phyloP scores from a whole-genome alignment of 2,888 invertebrate genomes.

The Cancer borealis region DNA sequence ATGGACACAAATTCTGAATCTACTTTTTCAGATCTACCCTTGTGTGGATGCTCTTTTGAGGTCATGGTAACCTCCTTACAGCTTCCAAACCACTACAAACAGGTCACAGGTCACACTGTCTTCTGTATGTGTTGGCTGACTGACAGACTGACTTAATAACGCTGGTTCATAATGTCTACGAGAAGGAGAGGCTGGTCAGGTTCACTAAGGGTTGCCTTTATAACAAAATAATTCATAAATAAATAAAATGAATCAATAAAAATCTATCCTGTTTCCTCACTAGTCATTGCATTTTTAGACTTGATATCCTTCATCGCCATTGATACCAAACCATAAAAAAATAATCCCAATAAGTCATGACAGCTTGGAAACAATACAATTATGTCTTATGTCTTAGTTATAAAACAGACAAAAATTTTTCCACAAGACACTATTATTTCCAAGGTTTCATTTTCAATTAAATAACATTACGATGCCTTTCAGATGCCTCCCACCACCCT shows the following conservation, averaged over 20 bases:
- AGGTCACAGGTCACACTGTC: neutral
- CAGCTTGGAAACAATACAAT: neutral
- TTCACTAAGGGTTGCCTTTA: neutral
- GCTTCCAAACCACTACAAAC: neutral
- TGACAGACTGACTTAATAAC: too few relatives aligned
- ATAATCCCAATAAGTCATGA: neutral
- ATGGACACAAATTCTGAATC: neutral
- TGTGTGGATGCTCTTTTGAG: neutral
- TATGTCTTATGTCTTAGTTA: neutral
- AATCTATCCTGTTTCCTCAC: neutral
- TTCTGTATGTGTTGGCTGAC: neutral
- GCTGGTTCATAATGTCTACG: neutral
- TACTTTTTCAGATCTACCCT: neutral
- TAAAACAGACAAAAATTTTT: neutral
- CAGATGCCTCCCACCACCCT: neutral
- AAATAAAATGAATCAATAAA: neutral
- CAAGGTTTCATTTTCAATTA: neutral
- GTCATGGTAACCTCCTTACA: neutral
- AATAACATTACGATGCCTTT: neutral
- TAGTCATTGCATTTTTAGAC: neutral
- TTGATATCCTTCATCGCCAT: neutral
- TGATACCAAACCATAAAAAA: neutral
- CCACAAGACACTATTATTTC: neutral
- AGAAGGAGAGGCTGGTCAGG: neutral
- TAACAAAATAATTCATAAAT: neutral